phyloP scores from a whole-genome alignment of 2,888 invertebrate species.

The Diachrysia chrysitis region DNA sequence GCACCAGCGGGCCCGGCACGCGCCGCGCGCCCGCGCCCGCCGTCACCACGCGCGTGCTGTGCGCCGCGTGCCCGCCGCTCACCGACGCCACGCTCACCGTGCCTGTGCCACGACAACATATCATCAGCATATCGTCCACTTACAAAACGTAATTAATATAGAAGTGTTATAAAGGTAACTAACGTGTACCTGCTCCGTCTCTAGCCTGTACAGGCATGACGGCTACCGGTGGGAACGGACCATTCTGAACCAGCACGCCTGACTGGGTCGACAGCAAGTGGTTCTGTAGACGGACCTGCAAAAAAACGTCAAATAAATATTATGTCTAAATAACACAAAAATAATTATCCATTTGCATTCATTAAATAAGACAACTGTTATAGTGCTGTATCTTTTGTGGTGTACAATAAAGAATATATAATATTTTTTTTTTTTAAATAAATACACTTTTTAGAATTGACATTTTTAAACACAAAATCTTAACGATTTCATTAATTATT shows the following conservation, averaged over 20 bases:
- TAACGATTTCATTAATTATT: no score
- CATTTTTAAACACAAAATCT: no score
- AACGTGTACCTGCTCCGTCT: conserved; percentile 56
- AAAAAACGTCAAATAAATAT: neutral
- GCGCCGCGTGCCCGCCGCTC: conserved; percentile 29
- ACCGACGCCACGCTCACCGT: conserved; percentile 46
- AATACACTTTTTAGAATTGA: no score
- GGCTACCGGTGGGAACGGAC: conserved; percentile 77
- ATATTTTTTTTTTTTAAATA: no score
- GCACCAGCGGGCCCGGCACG: conserved; percentile 69
- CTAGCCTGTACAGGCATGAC: conserved; percentile 71
- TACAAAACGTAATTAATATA: neutral
- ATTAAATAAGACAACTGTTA: no score
- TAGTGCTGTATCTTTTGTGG: no score
- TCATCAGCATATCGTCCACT: neutral
- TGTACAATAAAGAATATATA: no score
- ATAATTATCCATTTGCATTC: no score
- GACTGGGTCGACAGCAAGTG: conserved; percentile 72
- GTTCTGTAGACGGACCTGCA: conserved; percentile 80
- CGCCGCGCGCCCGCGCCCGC: conserved; percentile 58
- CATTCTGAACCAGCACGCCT: conserved; percentile 80
- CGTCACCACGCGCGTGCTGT: conserved; percentile 45
- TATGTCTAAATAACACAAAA: no score
- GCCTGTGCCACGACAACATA: conserved; percentile 30
- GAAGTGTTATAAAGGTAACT: neutral